Conservation (phyloP, 1,140 invertebrate species). For the Conus ventricosus region DNA sequence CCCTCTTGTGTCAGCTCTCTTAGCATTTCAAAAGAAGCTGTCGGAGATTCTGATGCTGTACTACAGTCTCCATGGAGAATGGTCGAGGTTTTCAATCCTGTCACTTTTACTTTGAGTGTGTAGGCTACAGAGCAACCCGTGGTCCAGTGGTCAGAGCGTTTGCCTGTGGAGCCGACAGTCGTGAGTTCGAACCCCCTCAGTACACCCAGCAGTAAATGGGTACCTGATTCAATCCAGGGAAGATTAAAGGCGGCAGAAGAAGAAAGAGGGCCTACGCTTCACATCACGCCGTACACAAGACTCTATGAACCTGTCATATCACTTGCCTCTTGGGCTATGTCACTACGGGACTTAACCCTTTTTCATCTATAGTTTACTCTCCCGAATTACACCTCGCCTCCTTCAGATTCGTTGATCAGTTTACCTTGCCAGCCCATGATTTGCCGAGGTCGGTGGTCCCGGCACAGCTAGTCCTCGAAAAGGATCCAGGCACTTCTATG, state of each 20-base stretch:
- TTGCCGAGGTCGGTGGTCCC: too few relatives aligned
- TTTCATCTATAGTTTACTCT: not conserved
- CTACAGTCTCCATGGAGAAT: not conserved
- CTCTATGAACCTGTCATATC: not conserved
- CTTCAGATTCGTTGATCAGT: too few relatives aligned
- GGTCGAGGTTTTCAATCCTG: not conserved
- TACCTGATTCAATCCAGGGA: not conserved
- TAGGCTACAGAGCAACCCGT: not conserved
- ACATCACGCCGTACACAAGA: not conserved
- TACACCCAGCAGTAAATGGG: not conserved
- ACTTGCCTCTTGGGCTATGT: not conserved
- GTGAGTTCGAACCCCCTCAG: too few relatives aligned
- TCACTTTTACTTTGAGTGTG: not conserved
- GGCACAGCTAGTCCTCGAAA: too few relatives aligned
- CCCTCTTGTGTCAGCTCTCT: too few relatives aligned
- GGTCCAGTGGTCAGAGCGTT: too few relatives aligned
- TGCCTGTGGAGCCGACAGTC: not conserved
- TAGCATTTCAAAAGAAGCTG: too few relatives aligned
- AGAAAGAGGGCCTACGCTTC: not conserved
- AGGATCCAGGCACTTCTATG: too few relatives aligned
- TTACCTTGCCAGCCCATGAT: too few relatives aligned
- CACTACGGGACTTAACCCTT: not conserved
- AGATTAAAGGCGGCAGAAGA: not conserved
- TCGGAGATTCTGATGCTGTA: not conserved
- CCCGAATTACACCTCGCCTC: too few relatives aligned